Base-by-base conservation (phyloP, 64 coral and sea anemone species). In the Dendronephthya gigantea region DNA sequence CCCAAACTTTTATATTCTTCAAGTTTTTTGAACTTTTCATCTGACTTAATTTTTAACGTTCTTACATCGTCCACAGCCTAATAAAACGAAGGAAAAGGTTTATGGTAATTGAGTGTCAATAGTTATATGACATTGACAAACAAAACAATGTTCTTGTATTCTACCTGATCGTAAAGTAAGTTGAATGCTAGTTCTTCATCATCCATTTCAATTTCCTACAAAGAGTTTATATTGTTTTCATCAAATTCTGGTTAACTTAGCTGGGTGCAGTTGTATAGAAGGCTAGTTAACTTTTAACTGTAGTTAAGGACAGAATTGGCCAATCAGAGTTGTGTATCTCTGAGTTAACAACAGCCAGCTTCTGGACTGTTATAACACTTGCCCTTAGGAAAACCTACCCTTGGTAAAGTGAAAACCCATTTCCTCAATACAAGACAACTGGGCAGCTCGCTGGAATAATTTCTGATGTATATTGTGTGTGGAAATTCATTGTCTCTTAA, bases 81-180 rank as follows among this genome's bases (percentile, higher is more conserved):
- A 10, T 84, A 62, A 34, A 14, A 4, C 48, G 37, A 37, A 11
- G 15, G 9, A 29, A 79, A 37, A 33, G 29, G 30, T 39, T 62
- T 62, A 5, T 1, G 25, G 6, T 62, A n/a, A 39, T 23, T 83
- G 8, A 27, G 40, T 0, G 11, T 39, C 35, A 55, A 29, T 48
- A 39, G n/a, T 7, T n/a, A 13, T 38, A 47, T 49, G 66, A 41
- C 0, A 11, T 7, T 45, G n/a, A 48, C 6, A 9, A 49, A 4
- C 16, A 39, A 70, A 59, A 19, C 35, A 33, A 22, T 86, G 9
- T n/a, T 38, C 2, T 35, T 22, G 49, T 37, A 83, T 83, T 47
- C 17, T 87, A 98, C 95, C 92, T 98, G 95, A 50, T 89, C 68
- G 91, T 91, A 98, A 12, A 98, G 70, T 9, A 98, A 56, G 79